These are phyloP conservation scores for Melanotaenia trifasciata DNA, from an alignment of 2,797 vertebrate genomes.

Conservation along the genomic window DNA sequence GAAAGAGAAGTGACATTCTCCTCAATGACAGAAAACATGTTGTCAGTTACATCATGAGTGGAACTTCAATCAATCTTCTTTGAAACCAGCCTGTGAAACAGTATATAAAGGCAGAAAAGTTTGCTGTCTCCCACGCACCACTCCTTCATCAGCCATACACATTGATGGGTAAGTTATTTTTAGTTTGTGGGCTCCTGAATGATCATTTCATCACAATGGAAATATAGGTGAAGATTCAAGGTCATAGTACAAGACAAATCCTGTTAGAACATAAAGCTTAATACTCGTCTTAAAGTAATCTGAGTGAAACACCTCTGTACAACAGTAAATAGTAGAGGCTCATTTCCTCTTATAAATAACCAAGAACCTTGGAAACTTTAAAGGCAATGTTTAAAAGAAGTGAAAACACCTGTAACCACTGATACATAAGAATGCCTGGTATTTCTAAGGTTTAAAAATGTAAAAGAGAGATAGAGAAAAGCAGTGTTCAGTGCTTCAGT, in stretches of 20 bases:
- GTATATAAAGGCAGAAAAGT: conserved; percentile 26
- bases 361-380: not conserved
- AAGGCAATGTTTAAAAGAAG: not conserved
- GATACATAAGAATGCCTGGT: not conserved
- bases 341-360: not conserved
- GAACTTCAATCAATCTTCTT: conserved; percentile 66
- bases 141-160: conserved; percentile 18
- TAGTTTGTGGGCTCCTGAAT: conserved; percentile 27
- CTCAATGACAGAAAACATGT: conserved; percentile 57
- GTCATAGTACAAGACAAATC: not conserved
- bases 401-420: not conserved
- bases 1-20: conserved; percentile 75
- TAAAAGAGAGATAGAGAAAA: too few species aligned
- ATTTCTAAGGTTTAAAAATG: not conserved
- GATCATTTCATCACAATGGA: conserved; percentile 53
- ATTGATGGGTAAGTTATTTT: conserved; percentile 31
- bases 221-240: conserved; percentile 14
- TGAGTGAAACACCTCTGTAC: not conserved
- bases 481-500: not conserved
- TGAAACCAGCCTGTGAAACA: conserved; percentile 70
- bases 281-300: not conserved
- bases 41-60: conserved; percentile 41
- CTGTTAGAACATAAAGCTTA: not conserved
- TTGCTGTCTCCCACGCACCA: conserved; percentile 55
- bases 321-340: not conserved